A percentile compares a stretch with the other conserved stretches of the same genome.
Conservation (phyloP, 2,888 invertebrate genomes). For the Limnephilus auricula region DNA sequence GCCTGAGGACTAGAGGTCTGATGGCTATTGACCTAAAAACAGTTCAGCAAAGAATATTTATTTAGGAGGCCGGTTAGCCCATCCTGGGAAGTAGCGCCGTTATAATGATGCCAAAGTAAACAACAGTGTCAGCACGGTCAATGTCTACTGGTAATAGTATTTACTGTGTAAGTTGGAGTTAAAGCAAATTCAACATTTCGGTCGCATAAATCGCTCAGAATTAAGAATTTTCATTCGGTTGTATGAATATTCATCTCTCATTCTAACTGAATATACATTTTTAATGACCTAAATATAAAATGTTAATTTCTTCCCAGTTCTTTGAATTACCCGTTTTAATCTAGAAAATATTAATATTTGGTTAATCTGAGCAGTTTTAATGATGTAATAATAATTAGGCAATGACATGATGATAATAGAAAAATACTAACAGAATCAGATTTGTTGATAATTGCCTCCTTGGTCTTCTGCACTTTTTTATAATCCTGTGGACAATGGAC, state of each 20-base stretch:
- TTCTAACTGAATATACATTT: not conserved
- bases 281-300: not conserved
- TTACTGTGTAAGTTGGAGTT: not conserved
- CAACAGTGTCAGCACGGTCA: too few species aligned
- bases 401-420: not conserved
- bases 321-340: not conserved
- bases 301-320: not conserved
- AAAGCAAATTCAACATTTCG: not conserved
- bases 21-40: too few species aligned
- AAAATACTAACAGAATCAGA: constrained; percentile 72
- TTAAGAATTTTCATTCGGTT: not conserved
- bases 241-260: not conserved
- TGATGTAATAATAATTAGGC: not conserved
- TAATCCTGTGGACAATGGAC: constrained; percentile 78
- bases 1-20: too few species aligned
- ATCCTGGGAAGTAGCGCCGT: too few species aligned
- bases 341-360: too few species aligned
- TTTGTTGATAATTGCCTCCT: constrained; percentile 69
- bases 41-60: too few species aligned
- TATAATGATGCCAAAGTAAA: too few species aligned
- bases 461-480: constrained; percentile 50
- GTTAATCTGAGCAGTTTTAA: not conserved
- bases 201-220: too few species aligned
- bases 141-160: too few species aligned
- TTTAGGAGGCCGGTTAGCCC: too few species aligned